Percentiles rank a stretch among this genome's conserved stretches.
These are phyloP conservation scores for Cotesia congregata DNA, from an alignment of 2,888 invertebrate genomes.

Conservation along the genomic window DNA sequence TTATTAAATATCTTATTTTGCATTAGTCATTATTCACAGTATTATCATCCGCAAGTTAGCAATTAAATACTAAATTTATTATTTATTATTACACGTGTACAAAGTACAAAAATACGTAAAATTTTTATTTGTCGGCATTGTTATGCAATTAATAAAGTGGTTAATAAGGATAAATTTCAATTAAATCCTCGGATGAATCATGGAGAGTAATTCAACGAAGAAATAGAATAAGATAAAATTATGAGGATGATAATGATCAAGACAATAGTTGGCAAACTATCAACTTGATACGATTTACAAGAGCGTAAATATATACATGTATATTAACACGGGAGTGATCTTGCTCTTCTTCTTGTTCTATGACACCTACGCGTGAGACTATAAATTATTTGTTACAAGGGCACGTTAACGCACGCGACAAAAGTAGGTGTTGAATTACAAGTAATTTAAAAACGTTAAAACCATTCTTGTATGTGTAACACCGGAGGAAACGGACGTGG, in stretches of 20 bases:
- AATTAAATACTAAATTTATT: background rate
- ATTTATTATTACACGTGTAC: background rate
- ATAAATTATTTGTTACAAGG: slow-evolving; percentile 22
- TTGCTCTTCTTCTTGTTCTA: background rate
- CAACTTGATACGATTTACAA: slow-evolving; percentile 19
- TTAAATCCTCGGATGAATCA: background rate
- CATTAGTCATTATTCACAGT: background rate
- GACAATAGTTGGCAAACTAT: slow-evolving; percentile 6
- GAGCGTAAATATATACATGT: background rate
- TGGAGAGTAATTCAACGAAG: background rate
- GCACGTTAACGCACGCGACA: slow-evolving; percentile 20
- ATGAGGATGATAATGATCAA: slow-evolving; percentile 14
- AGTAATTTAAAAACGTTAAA: slow-evolving; percentile 29
- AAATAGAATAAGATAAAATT: background rate
- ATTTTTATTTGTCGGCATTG: background rate
- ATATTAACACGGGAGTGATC: slow-evolving; percentile 14
- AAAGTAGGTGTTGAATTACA: slow-evolving; percentile 33
- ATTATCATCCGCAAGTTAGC: background rate
- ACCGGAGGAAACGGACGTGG: slow-evolving; percentile 55
- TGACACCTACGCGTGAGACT: slow-evolving; percentile 9
- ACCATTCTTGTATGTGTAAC: background rate
- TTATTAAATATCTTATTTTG: background rate
- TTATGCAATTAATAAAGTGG: background rate
- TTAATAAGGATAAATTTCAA: background rate
- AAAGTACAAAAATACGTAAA: background rate